Evolutionary conservation across 2,888 invertebrate genomes (phyloP).

Genomic region (Leptopilina myrica): DNA sequence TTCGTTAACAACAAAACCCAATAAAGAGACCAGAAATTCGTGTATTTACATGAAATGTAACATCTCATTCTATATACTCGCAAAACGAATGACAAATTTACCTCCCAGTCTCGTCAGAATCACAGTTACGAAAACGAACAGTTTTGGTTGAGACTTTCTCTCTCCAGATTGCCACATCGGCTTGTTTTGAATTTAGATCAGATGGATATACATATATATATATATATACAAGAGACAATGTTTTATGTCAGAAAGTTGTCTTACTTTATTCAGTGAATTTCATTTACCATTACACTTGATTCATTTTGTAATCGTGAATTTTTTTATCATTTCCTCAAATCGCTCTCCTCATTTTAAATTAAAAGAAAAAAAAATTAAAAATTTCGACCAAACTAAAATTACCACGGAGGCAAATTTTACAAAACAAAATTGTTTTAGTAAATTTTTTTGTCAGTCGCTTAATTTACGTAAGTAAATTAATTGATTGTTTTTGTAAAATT

Average conservation of each 20-base stretch:
- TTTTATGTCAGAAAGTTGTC: slow-evolving; percentile 31
- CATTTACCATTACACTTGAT: not conserved
- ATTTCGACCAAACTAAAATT: too few relatives aligned
- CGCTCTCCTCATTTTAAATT: too few relatives aligned
- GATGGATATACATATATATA: too few relatives aligned
- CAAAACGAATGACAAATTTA: slow-evolving; percentile 33
- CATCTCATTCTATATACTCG: slow-evolving; percentile 7
- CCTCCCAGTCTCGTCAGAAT: slow-evolving; percentile 32
- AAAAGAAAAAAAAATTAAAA: too few relatives aligned
- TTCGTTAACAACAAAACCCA: slow-evolving; percentile 26
- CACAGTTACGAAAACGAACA: slow-evolving; percentile 35
- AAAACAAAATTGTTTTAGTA: too few relatives aligned
- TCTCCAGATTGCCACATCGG: slow-evolving; percentile 24
- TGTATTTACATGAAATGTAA: slow-evolving; percentile 32
- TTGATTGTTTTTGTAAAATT: too few relatives aligned
- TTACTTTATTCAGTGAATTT: slow-evolving; percentile 26
- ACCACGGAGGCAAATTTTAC: too few relatives aligned
- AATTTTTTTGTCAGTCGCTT: too few relatives aligned
- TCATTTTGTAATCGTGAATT: not conserved
- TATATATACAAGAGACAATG: slow-evolving; percentile 17
- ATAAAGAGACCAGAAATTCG: slow-evolving; percentile 18
- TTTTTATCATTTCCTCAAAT: too few relatives aligned
- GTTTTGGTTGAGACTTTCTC: slow-evolving; percentile 35
- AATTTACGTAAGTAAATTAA: too few relatives aligned
- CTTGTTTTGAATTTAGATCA: slow-evolving; percentile 40